Base-by-base conservation (phyloP, 2,888 invertebrate species). In the Adelphocoris suturalis region DNA sequence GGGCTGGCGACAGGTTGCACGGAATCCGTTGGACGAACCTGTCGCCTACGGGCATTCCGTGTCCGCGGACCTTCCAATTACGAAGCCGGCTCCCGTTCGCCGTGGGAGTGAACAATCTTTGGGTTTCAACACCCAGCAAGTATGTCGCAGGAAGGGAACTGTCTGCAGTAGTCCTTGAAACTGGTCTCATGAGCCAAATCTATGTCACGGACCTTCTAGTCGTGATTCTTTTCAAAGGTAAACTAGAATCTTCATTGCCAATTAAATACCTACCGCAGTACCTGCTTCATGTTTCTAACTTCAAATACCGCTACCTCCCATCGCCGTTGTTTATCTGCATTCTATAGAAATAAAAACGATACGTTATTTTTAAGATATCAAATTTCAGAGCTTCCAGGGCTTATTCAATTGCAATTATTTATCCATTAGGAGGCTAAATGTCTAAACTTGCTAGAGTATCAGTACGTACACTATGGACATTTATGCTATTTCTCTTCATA, bases 31-130 rank as follows among this genome's bases (percentile, higher is more conserved):
- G 68, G 23, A 23, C 57, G 5, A n/a, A n/a, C n/a, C 0, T n/a
- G 23, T 68, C 68, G 68, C 68, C 68, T 68, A 68, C 68, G 68
- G 68, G 68, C 68, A 68, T 68, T 68, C 23, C 68, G 68, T 23
- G 19, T 37, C 37, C 37, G 37, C 37, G 27, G 68, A 19, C 68
- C 23, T 4, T 12, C 68, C 23, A 68, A 61, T 61, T 61, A 61
- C 61, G 61, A 16, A 23, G 68, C 27, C 14, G 16, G 52, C 52
- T 52, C 16, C 52, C 16, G 52, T 52, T 52, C 52, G 52, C 52
- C 52, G 52, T 52, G 52, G 52, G 52, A 52, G 52, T 52, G 52
- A 52, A 16, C 52, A 7, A 3, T 52, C 52, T 52, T 16, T 13
- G 52, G 52, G 52, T 52, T 52, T 52, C 52, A 16, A 3, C 52